Base-by-base conservation (phyloP, 2,888 invertebrate species). In the Tiphia femorata region DNA sequence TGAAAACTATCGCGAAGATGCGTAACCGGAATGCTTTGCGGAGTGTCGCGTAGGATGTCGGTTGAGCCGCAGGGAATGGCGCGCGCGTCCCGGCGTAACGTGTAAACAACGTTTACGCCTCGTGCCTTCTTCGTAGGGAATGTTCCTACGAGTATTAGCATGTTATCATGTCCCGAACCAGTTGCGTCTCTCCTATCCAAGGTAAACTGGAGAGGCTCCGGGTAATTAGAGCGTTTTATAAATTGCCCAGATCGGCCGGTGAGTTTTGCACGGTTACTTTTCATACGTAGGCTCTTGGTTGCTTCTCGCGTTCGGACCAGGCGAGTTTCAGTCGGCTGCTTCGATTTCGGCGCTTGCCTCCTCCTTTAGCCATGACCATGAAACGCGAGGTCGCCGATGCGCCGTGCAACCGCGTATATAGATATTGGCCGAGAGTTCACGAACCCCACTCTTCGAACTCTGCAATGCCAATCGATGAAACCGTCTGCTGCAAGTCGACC, bases 381-480 rank as follows among this genome's bases (percentile, higher is more conserved):
- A 70, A 70, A 67, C 35, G 27, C 49, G 55, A 53, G 66, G 57
- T 65, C 62, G 59, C 38, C 27, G 61, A 67, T 62, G 54, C 53
- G 48, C 49, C 57, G 58, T 51, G 35, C 33, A 44, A 54, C 47
- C n/a, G n/a, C n/a, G n/a, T n/a, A 41, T 56, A 63, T 51, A 63
- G 49, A 66, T 63, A 56, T 19, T 44, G 8, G 33, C 19, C 27
- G 33, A 14, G 56, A 64, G 70, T 64, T 70, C 70, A 70, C 52
- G 55, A 63, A 69, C 72, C 67, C 62, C 62, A 59, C 72, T 57
- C 53, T 47, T 47, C 47, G 55, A 35, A 42, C 56, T 62, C 64
- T 54, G 65, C 70, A 65, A 58, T 61, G 71, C 64, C 70, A 76
- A 76, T 76, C 76, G 77, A 76, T 76, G 76, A 71, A 72, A 72